Percentiles rank a stretch among this genome's conserved stretches.
These are phyloP conservation scores for Oxyura jamaicensis DNA, from an alignment of 2,113 vertebrate genomes.

Conservation along the genomic window DNA sequence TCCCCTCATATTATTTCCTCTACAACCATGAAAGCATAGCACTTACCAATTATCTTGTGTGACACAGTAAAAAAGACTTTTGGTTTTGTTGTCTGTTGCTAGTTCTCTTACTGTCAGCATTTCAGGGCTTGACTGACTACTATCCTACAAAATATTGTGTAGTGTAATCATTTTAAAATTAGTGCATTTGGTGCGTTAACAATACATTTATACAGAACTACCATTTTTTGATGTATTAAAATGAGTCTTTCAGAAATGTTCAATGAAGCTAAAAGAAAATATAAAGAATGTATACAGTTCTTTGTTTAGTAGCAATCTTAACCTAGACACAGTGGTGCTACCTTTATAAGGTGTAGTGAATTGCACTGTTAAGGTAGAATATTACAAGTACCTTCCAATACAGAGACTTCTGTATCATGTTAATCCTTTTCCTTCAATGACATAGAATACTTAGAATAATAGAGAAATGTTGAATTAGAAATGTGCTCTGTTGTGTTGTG, in stretches of 20 bases:
- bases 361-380: neutral
- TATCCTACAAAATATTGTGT: neutral
- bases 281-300: neutral
- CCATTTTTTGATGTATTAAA: neutral
- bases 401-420: neutral
- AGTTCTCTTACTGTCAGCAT: constrained; percentile 38
- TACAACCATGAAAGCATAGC: constrained; percentile 50
- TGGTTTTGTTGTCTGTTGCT: neutral
- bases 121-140: constrained; percentile 14
- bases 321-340: neutral
- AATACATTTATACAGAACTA: neutral
- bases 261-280: neutral
- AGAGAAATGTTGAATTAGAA: neutral
- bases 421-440: neutral
- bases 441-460: neutral
- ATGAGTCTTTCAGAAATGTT: neutral
- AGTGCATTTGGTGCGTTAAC: neutral
- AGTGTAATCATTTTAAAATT: neutral
- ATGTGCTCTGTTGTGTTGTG: neutral
- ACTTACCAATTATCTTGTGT: constrained; percentile 65
- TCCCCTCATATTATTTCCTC: neutral
- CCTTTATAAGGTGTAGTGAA: neutral
- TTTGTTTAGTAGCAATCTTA: neutral
- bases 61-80: constrained; percentile 64
- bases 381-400: neutral